These are phyloP conservation scores for Rallus crepitans DNA, from an alignment of 2,797 vertebrate species.

Conservation along the genomic window DNA sequence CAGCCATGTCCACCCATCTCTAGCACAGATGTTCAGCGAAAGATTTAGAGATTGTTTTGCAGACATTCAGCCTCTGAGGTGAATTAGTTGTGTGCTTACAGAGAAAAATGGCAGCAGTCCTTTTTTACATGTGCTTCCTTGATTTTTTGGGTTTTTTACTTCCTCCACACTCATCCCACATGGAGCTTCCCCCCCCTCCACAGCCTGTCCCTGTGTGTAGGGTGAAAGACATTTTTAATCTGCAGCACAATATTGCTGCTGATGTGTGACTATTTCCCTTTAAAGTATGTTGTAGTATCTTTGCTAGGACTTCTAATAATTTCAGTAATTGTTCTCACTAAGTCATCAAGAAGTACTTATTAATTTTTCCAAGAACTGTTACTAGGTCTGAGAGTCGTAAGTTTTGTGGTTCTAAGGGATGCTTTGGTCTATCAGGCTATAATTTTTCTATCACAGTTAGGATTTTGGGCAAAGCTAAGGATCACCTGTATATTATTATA, in stretches of 20 bases:
- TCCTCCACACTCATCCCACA: background rate
- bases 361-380: background rate
- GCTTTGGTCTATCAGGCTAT: background rate
- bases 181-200: background rate
- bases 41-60: constrained; percentile 64
- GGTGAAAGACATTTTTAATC: background rate
- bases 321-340: background rate
- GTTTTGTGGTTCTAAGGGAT: background rate
- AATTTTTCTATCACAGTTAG: background rate
- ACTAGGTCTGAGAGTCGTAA: background rate
- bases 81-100: constrained; percentile 48
- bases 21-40: constrained; percentile 69
- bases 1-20: constrained; percentile 11
- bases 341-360: background rate
- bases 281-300: background rate
- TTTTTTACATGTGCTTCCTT: background rate
- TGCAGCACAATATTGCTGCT: background rate
- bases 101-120: background rate
- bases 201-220: background rate
- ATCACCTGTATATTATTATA: background rate
- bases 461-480: background rate
- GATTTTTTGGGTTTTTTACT: constrained; percentile 14
- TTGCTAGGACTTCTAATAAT: background rate
- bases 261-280: background rate
- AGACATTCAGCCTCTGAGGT: constrained; percentile 12